phyloP scores from a whole-genome alignment of 2,113 vertebrate species.

The Clarias batrachus region DNA sequence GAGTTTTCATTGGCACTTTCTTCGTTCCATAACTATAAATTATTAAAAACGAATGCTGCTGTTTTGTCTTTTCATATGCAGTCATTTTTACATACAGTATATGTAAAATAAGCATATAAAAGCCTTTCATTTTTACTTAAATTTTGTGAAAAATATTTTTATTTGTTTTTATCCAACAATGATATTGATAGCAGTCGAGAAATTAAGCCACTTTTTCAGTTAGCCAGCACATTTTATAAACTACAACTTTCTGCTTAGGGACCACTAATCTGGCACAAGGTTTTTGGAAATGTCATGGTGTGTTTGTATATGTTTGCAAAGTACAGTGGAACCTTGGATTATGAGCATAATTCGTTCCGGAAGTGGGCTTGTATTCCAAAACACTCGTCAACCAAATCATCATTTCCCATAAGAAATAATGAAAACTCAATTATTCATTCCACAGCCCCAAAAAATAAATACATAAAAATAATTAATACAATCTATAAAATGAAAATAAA shows the following conservation, averaged over 20 bases:
- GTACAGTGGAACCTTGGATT: too few relatives aligned
- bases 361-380: too few relatives aligned
- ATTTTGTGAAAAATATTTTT: background rate
- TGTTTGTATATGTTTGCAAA: background rate
- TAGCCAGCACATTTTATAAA: background rate
- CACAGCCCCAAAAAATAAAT: too few relatives aligned
- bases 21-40: background rate
- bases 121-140: background rate
- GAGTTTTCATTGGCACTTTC: background rate
- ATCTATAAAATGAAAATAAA: too few relatives aligned
- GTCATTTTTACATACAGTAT: background rate
- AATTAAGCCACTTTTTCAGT: background rate
- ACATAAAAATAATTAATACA: too few relatives aligned
- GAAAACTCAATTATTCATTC: too few relatives aligned
- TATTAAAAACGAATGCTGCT: background rate
- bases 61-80: background rate
- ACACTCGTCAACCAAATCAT: too few relatives aligned
- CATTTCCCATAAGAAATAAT: too few relatives aligned
- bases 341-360: too few relatives aligned
- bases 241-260: background rate
- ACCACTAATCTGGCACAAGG: background rate
- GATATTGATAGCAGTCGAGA: background rate
- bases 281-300: background rate
- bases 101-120: too few relatives aligned
- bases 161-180: background rate